Base-by-base conservation (phyloP, 2,797 vertebrate genomes). In the Loris lydekkerianus region DNA sequence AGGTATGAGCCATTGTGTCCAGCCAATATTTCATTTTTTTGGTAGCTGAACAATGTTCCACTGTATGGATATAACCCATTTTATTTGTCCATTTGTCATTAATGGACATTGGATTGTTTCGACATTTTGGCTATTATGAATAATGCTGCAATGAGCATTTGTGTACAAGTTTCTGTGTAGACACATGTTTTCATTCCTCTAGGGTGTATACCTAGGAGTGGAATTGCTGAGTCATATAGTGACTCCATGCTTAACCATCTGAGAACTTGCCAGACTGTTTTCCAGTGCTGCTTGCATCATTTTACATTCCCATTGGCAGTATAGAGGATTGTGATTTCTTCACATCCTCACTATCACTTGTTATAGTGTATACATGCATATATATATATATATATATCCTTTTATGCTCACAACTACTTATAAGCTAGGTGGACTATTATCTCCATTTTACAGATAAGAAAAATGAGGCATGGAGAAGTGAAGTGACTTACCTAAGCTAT, bases 391-490 rank as follows among this genome's bases (percentile, higher is more conserved):
- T n/a, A 0, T 43, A n/a, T 76, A 43, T 78, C 63, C 37, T 61
- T 78, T 87, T 43, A n/a, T 53, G 23, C 34, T 93, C 56, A n/a
- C 40, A 69, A 46, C 10, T 56, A 4, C 63, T 73, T 23, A 5
- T 34, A 18, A 83, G 5, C 14, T 25, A 53, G 29, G 25, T n/a
- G 9, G 18, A 5, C 53, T n/a, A 78, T 77, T 37, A 25, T 70
- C 60, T 83, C 89, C 83, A 75, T 67, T 72, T 75, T 56, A 69
- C 13, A 70, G 72, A 82, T n/a, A 56, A 85, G 63, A 61, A 84
- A 53, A 77, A 10, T 77, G 77, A 85, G 61, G 69, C 86, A 25
- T 5, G 31, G 53, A n/a, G 23, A 60, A 46, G 10, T n/a, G 23
- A 85, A 20, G 31, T 1, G 53, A 40, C 49, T 37, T 11, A 58